Evolutionary conservation across 2,113 vertebrate species (phyloP).

Genomic region (Bujurquina vittata): DNA sequence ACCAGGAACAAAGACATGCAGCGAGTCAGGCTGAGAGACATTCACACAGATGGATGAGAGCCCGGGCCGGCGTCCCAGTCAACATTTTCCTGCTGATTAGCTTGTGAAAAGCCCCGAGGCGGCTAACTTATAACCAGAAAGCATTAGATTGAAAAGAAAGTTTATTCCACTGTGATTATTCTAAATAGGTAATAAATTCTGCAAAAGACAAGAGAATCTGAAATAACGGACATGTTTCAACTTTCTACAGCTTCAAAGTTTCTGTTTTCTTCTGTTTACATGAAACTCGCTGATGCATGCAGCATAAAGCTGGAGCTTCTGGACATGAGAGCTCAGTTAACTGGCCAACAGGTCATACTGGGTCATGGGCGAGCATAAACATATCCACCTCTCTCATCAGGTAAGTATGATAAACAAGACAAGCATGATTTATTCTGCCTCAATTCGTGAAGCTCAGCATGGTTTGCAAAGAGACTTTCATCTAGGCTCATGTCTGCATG

Average conservation of each 20-base stretch:
- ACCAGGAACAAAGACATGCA: neutral
- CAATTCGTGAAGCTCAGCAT: neutral
- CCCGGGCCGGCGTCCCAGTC: constrained; percentile 9
- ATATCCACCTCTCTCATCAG: constrained; percentile 24
- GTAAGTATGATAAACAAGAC: constrained; percentile 40
- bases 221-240: neutral
- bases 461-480: constrained; percentile 20
- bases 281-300: neutral
- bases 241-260: neutral
- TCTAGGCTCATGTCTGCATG: neutral
- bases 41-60: constrained; percentile 27
- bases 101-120: constrained; percentile 22
- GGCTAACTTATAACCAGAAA: neutral
- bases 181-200: constrained; percentile 1
- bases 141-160: neutral
- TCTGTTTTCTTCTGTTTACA: neutral
- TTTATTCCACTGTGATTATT: constrained; percentile 3
- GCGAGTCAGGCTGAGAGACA: constrained; percentile 9
- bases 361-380: neutral
- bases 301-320: neutral
- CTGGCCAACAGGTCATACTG: neutral
- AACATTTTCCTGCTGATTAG: constrained; percentile 33
- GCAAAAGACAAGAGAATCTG: neutral
- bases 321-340: neutral
- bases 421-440: constrained; percentile 18